Percentiles rank a stretch among this genome's conserved stretches.
phyloP scores from a whole-genome alignment of 2,113 vertebrate genomes.

The Albula glossodonta region DNA sequence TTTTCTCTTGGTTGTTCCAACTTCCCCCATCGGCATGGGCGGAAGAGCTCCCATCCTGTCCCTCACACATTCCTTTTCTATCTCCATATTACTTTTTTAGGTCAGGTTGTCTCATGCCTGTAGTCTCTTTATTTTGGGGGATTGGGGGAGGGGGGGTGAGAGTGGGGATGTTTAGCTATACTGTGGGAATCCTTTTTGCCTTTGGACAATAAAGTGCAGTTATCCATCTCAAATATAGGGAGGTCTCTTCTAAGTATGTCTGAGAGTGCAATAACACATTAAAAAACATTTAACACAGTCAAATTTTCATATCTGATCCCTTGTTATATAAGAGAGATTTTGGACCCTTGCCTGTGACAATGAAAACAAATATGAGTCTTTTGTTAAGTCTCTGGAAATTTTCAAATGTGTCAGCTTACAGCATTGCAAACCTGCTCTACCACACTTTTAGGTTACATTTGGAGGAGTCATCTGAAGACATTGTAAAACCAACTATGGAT shows the following conservation, averaged over 20 bases:
- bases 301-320: not conserved
- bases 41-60: not conserved
- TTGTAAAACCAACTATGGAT: too few relatives aligned
- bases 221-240: too few relatives aligned
- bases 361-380: not conserved
- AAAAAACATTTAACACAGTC: not conserved
- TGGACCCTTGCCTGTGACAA: not conserved
- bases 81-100: slow-evolving; percentile 6
- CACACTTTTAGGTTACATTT: not conserved
- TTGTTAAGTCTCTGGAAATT: not conserved
- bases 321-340: not conserved
- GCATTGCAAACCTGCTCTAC: not conserved
- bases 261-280: not conserved
- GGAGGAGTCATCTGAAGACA: not conserved
- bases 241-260: not conserved
- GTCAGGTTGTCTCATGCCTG: not conserved
- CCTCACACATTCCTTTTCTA: not conserved
- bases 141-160: too few relatives aligned
- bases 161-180: too few relatives aligned
- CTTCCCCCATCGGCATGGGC: not conserved
- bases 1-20: slow-evolving; percentile 1
- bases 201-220: too few relatives aligned
- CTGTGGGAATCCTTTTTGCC: too few relatives aligned
- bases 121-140: too few relatives aligned
- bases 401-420: not conserved